A percentile compares a stretch with the other conserved stretches of the same genome.
These are phyloP conservation scores for Eurosta solidaginis DNA, from an alignment of 1,140 invertebrate genomes.

Conservation along the genomic window DNA sequence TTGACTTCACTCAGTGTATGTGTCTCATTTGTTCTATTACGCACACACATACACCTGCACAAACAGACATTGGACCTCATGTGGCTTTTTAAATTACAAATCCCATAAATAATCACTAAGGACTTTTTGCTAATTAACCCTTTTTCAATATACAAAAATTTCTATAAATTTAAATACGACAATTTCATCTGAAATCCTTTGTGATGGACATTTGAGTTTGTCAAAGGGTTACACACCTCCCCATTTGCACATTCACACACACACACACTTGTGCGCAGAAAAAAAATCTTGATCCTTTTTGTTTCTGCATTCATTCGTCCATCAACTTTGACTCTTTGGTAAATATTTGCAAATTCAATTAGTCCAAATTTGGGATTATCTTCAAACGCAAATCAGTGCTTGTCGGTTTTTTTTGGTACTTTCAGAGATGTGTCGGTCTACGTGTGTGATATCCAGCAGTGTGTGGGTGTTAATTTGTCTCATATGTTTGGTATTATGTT, in stretches of 20 bases:
- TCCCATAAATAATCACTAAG: background rate
- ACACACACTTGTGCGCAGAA: background rate
- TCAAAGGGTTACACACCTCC: background rate
- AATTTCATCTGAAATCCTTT: background rate
- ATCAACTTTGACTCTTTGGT: background rate
- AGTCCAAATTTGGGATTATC: slow-evolving; percentile 54
- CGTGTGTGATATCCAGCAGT: background rate
- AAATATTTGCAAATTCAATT: slow-evolving; percentile 59
- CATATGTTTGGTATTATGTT: slow-evolving; percentile 8
- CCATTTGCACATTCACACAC: slow-evolving; percentile 32
- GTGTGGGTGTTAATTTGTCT: background rate
- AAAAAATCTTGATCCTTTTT: background rate
- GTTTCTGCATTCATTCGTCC: background rate
- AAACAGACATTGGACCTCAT: slow-evolving; percentile 16
- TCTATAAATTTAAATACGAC: background rate
- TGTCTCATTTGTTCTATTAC: slow-evolving; percentile 5
- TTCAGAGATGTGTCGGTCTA: background rate
- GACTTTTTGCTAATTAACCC: slow-evolving; percentile 28
- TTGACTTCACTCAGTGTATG: background rate
- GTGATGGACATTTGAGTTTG: background rate
- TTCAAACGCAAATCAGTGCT: slow-evolving; percentile 33
- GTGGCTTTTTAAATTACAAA: slow-evolving; percentile 1
- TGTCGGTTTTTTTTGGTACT: background rate
- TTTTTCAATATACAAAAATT: background rate
- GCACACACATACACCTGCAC: too few relatives aligned